Conservation (phyloP, 1,140 invertebrate genomes). For the Tachypleus tridentatus region DNA sequence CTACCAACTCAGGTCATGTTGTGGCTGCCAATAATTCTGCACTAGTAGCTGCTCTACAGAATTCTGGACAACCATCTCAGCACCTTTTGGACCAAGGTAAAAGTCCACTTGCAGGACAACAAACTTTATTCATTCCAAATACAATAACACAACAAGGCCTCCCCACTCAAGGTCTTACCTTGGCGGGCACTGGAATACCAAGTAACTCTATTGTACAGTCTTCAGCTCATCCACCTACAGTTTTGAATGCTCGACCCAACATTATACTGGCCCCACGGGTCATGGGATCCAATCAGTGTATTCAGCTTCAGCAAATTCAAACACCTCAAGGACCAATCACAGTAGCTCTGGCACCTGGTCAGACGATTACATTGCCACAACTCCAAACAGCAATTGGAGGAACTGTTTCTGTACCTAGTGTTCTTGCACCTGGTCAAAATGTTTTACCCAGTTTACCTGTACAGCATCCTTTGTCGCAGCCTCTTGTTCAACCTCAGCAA, state of each 20-base stretch:
- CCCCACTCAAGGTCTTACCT: conserved; percentile 13
- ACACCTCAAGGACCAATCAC: conserved; percentile 38
- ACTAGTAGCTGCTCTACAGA: conserved; percentile 22
- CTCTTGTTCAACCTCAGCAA: no score
- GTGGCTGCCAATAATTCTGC: conserved; percentile 18
- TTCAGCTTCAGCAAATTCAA: conserved; percentile 37
- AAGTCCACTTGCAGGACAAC: conserved; percentile 16
- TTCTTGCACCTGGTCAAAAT: conserved; percentile 16
- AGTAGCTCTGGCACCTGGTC: conserved; percentile 31
- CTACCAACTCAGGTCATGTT: conserved; percentile 3
- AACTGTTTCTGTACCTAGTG: conserved; percentile 12
- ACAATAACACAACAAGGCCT: conserved; percentile 7
- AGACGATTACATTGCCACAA: conserved; percentile 14
- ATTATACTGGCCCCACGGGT: conserved; percentile 18
- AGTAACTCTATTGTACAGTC: conserved; percentile 13
- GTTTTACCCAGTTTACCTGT: conserved; percentile 17
- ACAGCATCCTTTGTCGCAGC: not conserved
- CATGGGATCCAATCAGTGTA: conserved; percentile 26
- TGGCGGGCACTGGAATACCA: conserved; percentile 10
- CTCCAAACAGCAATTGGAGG: conserved; percentile 9
- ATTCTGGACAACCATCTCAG: conserved; percentile 19
- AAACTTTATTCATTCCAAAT: conserved; percentile 22
- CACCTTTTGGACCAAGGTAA: conserved; percentile 11
- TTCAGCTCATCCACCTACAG: conserved; percentile 8
- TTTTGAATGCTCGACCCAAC: conserved; percentile 13